Evolutionary conservation across 2,113 vertebrate genomes (phyloP), one percentile per base, ranked within the genome.

Genomic region (Spizaetus ornatus): DNA sequence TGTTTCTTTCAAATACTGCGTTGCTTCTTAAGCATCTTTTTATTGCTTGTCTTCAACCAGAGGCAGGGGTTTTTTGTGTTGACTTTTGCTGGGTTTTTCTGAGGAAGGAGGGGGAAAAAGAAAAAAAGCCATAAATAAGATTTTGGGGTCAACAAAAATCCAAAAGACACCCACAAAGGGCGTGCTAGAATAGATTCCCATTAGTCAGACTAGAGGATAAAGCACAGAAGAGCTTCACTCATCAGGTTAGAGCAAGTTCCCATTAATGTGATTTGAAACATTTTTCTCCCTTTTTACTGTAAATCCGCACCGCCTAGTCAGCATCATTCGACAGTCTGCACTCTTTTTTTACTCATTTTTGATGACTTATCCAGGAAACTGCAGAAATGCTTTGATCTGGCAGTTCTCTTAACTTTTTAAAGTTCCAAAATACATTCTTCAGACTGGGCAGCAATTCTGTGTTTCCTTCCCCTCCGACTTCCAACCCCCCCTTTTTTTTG

Each of bases 381-480:
- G 90, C 82, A 89, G 83, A 88, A 85, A 36, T 22, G 50, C 89
- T 94, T 97, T 94, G 83, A 96, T 96, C 84, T 85, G 85, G 80
- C 82, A 90, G 53, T 9, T 47, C 76, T 47, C 62, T 61, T 36
- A 9, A 63, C 36, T 23, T 90, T 63, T 21, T 10, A 9, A 69
- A 67, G 87, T 19, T 94, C 94, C 94, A 94, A 94, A 95, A 87
- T 56, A 92, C 94, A 93, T 95, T 93, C 72, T 92, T 95, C 79
- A 82, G 90, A 40, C 93, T 63, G 73, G 95, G 85, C 91, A 95
- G 92, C 19, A 29, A 84, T 80, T 86, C 72, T 70, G 36, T 16
- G 77, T 94, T 96, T 97, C 96, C 97, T 96, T 97, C 95, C 95
- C 72, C 25, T 90, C 65, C n/a, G 82, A 74, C 26, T 93, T 83